Evolutionary conservation across 2,888 invertebrate genomes (phyloP).

Genomic region (Dasysyrphus albostriatus): DNA sequence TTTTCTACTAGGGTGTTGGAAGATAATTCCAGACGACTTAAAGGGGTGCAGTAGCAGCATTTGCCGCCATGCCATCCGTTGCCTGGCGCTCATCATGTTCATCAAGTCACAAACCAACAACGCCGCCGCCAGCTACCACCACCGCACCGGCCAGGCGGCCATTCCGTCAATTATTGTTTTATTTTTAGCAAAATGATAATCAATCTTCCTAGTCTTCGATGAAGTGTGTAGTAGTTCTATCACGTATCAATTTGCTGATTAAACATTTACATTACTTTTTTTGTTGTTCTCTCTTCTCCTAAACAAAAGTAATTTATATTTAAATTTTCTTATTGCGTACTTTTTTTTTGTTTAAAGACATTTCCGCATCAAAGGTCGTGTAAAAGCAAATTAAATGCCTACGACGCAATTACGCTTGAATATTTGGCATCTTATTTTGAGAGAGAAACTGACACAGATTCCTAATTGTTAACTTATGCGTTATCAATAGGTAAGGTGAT

Average conservation of each 20-base stretch:
- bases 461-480: conserved; percentile 47
- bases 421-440: conserved; percentile 55
- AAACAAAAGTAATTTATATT: conserved; percentile 41
- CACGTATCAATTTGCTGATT: conserved; percentile 70
- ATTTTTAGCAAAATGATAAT: conserved; percentile 40
- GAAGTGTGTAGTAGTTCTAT: conserved; percentile 28
- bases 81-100: conserved; percentile 44
- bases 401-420: conserved; percentile 48
- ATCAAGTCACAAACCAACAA: conserved; percentile 31
- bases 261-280: conserved; percentile 9
- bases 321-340: conserved; percentile 37
- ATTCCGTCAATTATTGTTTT: conserved; percentile 9
- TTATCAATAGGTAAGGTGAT: conserved; percentile 1
- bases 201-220: conserved; percentile 39
- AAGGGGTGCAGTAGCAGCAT: conserved; percentile 57
- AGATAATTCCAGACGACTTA: conserved; percentile 47
- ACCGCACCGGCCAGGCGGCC: not conserved
- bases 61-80: conserved; percentile 23
- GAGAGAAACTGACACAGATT: conserved; percentile 65
- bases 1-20: conserved; percentile 31
- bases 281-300: not conserved
- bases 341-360: not conserved
- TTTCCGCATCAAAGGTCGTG: conserved; percentile 35
- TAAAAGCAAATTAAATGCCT: conserved; percentile 30
- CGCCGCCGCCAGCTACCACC: not conserved